A percentile compares a stretch with the other conserved stretches of the same genome.
These are phyloP conservation scores for Chionodraco myersi DNA, from an alignment of 2,113 vertebrate species.

Conservation along the genomic window DNA sequence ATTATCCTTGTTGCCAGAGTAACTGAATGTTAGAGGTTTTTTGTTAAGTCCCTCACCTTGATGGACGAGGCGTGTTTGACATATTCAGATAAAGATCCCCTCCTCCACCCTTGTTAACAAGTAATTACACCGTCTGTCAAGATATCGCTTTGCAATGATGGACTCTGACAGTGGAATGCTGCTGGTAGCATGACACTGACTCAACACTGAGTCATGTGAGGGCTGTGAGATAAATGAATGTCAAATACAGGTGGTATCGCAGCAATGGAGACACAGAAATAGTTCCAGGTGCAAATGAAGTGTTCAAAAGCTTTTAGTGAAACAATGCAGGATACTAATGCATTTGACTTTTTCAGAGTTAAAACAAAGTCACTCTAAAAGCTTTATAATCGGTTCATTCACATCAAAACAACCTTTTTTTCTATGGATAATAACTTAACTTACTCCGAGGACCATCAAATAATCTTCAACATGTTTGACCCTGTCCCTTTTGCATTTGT, in stretches of 20 bases:
- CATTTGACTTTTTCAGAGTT: conserved; percentile 19
- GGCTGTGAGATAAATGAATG: conserved; percentile 50
- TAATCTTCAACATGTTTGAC: not conserved
- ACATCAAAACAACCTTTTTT: not conserved
- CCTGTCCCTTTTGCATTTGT: not conserved
- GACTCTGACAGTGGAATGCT: conserved; percentile 53
- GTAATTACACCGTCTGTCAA: conserved; percentile 73
- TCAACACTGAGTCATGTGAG: conserved; percentile 19
- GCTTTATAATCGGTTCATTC: conserved; percentile 23
- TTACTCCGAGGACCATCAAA: not conserved
- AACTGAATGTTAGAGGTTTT: conserved; percentile 48
- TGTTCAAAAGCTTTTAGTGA: conserved; percentile 33
- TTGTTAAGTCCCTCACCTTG: conserved; percentile 33
- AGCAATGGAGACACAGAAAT: not conserved
- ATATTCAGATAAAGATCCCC: conserved; percentile 12
- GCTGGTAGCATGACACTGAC: conserved; percentile 13
- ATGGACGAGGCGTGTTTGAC: conserved; percentile 29
- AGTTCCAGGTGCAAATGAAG: not conserved
- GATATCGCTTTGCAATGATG: conserved; percentile 53
- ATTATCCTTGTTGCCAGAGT: conserved; percentile 24
- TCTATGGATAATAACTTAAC: not conserved
- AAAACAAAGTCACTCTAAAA: conserved; percentile 23
- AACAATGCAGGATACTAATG: not conserved
- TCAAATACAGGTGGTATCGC: conserved; percentile 49
- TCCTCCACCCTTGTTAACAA: conserved; percentile 57